Conservation (phyloP, 1,140 invertebrate species). For the Dysdera silvatica region DNA sequence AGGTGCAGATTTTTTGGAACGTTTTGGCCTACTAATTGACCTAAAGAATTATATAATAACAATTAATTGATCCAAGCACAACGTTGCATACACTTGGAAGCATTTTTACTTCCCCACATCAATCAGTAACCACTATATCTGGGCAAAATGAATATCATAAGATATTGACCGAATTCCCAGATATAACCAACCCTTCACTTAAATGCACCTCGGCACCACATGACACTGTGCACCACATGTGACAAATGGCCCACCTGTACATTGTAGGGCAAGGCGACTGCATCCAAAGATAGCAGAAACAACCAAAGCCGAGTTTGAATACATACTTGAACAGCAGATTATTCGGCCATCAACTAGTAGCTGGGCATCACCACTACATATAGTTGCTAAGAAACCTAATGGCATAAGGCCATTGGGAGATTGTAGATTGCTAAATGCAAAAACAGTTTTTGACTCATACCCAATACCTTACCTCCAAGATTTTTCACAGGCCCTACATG, state of each 20-base stretch:
- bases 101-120: neutral
- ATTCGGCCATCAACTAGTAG: conserved; percentile 29
- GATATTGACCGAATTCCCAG: conserved; percentile 2
- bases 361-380: conserved; percentile 33
- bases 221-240: conserved; percentile 10
- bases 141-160: neutral
- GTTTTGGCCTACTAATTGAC: conserved; percentile 12
- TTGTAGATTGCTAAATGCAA: conserved; percentile 15
- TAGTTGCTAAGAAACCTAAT: conserved; percentile 31
- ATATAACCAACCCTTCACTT: conserved; percentile 1
- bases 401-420: conserved; percentile 18
- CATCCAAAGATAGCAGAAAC: neutral
- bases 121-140: neutral
- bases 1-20: conserved; percentile 19
- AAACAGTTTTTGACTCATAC: conserved; percentile 23
- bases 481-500: conserved; percentile 10
- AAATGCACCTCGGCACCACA: neutral
- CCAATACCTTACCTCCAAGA: conserved; percentile 24
- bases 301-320: conserved; percentile 17
- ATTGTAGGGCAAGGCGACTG: conserved; percentile 5
- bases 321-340: conserved; percentile 11
- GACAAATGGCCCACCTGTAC: conserved; percentile 1
- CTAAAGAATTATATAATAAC: neutral
- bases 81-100: neutral
- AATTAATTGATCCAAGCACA: conserved; percentile 1